Evolutionary conservation across 2,888 invertebrate species (phyloP).

Genomic region (Esperia sulphurella): DNA sequence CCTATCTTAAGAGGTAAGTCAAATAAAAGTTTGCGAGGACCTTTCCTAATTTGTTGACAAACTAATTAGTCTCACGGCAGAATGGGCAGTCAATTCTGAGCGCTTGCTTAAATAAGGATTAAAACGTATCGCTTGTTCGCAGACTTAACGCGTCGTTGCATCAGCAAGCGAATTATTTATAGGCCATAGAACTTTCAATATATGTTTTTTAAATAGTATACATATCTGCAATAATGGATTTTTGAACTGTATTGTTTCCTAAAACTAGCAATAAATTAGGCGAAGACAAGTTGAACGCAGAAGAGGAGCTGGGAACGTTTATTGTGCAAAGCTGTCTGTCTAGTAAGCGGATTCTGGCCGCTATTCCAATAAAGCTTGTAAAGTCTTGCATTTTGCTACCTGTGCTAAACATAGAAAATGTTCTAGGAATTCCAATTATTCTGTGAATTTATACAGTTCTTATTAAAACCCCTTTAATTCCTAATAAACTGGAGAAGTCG

Average conservation of each 20-base stretch:
- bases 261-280: not conserved
- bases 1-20: not conserved
- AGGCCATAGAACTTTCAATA: slow-evolving; percentile 13
- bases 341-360: not conserved
- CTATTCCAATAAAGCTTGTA: slow-evolving; percentile 6
- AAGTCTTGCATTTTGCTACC: not conserved
- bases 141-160: slow-evolving; percentile 16
- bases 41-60: not conserved
- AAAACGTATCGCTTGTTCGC: not conserved
- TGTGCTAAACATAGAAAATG: not conserved
- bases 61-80: not conserved
- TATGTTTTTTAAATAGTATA: slow-evolving; percentile 22
- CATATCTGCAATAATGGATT: slow-evolving; percentile 25
- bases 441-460: too few relatives aligned
- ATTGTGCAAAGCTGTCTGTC: slow-evolving; percentile 2
- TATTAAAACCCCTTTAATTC: not conserved
- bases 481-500: too few relatives aligned
- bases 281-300: not conserved
- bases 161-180: slow-evolving; percentile 25
- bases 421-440: not conserved
- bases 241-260: slow-evolving; percentile 22
- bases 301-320: not conserved
- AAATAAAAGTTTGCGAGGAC: not conserved
- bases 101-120: not conserved
- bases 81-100: not conserved